These are phyloP conservation scores for Luperina nickerlii DNA, from an alignment of 2,888 invertebrate species.

Conservation along the genomic window DNA sequence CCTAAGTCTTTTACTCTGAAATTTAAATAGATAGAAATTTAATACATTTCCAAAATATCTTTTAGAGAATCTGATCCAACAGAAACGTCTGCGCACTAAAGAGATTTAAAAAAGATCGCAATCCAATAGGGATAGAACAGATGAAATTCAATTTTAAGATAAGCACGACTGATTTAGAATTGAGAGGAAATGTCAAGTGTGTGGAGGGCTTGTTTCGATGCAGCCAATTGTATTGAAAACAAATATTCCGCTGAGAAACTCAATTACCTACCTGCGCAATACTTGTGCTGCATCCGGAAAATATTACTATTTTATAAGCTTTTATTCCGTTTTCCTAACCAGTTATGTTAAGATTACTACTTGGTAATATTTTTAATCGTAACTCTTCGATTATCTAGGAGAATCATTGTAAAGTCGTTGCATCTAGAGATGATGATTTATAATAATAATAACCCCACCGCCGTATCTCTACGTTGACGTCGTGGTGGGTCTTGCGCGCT, in stretches of 20 bases:
- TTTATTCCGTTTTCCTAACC: not conserved
- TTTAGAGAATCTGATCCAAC: not conserved
- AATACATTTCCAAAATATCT: not conserved
- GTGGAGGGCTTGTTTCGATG: constrained; percentile 2
- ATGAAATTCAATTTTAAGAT: not conserved
- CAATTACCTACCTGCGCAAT: not conserved
- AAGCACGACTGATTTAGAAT: not conserved
- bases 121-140: not conserved
- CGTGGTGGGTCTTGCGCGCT: too few relatives aligned
- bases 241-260: constrained; percentile 5
- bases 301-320: not conserved
- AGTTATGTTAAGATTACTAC: not conserved
- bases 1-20: too few relatives aligned
- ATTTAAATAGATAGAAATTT: not conserved
- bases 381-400: not conserved
- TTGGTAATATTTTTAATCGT: not conserved
- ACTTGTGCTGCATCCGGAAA: constrained; percentile 8
- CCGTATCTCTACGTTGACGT: too few relatives aligned
- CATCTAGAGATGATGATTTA: not conserved
- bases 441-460: too few relatives aligned
- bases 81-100: not conserved
- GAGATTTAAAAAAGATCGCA: not conserved
- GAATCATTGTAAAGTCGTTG: not conserved
- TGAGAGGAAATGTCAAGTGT: constrained; percentile 8
- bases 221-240: not conserved